phyloP scores from a whole-genome alignment of 1,140 invertebrate genomes.

The Phortica variegata region DNA sequence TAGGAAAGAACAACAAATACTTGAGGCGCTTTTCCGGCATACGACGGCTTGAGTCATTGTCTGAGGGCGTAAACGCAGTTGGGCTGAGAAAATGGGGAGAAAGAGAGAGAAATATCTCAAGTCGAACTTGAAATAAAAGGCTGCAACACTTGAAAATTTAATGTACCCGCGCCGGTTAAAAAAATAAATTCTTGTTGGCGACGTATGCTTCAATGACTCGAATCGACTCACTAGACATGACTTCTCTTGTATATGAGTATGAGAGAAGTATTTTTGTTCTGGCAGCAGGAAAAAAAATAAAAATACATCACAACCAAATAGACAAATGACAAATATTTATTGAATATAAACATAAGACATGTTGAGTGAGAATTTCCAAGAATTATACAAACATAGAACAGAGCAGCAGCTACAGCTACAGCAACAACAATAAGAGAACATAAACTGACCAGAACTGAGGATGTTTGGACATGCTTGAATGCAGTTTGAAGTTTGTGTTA shows the following conservation, averaged over 20 bases:
- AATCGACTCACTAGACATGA: slow-evolving; percentile 32
- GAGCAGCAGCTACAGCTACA: no score
- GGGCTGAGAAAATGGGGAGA: neutral
- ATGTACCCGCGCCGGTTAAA: no score
- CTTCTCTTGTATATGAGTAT: no score
- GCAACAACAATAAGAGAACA: slow-evolving; percentile 24
- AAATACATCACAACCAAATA: no score
- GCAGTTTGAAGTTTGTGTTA: slow-evolving; percentile 14
- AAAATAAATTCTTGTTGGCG: no score
- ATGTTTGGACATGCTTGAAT: slow-evolving; percentile 48
- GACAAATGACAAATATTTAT: slow-evolving; percentile 55
- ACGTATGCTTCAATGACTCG: slow-evolving; percentile 25
- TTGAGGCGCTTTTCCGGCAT: no score
- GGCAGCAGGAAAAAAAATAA: slow-evolving; percentile 37
- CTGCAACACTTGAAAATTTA: slow-evolving; percentile 43
- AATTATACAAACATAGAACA: slow-evolving; percentile 24
- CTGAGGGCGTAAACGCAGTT: neutral
- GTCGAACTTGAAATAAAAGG: slow-evolving; percentile 7
- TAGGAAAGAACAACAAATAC: no score
- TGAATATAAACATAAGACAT: slow-evolving; percentile 48
- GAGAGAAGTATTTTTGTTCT: no score
- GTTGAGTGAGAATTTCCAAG: slow-evolving; percentile 46
- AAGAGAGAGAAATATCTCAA: neutral
- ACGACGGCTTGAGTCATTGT: no score
- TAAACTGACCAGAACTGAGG: slow-evolving; percentile 53